These are phyloP conservation scores for Agrotis exclamationis DNA, from an alignment of 2,888 invertebrate species.

Conservation along the genomic window DNA sequence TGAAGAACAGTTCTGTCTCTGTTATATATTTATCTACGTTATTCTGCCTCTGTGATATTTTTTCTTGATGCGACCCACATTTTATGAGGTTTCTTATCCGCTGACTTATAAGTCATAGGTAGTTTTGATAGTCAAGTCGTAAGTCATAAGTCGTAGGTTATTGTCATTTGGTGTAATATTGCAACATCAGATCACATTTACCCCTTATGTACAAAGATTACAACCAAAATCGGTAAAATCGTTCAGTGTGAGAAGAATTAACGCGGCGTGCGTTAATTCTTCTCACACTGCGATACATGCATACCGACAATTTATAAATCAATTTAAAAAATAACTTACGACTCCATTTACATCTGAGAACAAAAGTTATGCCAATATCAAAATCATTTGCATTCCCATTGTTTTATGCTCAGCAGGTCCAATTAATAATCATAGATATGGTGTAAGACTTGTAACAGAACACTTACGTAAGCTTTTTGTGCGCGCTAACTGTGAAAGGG, in stretches of 20 bases:
- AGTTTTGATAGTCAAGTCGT: too few species aligned
- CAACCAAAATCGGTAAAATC: background rate
- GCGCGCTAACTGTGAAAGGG: constrained; percentile 61
- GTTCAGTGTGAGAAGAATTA: background rate
- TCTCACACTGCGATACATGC: too few species aligned
- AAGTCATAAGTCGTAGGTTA: too few species aligned
- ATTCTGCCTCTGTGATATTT: too few species aligned
- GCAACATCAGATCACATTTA: too few species aligned
- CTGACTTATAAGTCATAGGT: too few species aligned
- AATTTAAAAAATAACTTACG: background rate
- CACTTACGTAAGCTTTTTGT: constrained; percentile 49
- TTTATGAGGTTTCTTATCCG: too few species aligned
- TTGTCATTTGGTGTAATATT: too few species aligned
- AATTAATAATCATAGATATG: constrained; percentile 35
- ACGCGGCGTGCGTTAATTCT: too few species aligned
- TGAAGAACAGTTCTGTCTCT: too few species aligned
- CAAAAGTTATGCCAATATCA: background rate
- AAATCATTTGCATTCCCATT: constrained; percentile 3
- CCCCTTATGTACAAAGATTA: background rate
- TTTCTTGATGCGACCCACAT: too few species aligned
- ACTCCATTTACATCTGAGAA: background rate
- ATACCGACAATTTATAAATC: background rate
- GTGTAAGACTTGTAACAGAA: constrained; percentile 41
- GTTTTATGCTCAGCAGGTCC: constrained; percentile 14
- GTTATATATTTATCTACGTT: too few species aligned